Conservation (phyloP, 1,140 invertebrate species). For the Argopecten irradians region DNA sequence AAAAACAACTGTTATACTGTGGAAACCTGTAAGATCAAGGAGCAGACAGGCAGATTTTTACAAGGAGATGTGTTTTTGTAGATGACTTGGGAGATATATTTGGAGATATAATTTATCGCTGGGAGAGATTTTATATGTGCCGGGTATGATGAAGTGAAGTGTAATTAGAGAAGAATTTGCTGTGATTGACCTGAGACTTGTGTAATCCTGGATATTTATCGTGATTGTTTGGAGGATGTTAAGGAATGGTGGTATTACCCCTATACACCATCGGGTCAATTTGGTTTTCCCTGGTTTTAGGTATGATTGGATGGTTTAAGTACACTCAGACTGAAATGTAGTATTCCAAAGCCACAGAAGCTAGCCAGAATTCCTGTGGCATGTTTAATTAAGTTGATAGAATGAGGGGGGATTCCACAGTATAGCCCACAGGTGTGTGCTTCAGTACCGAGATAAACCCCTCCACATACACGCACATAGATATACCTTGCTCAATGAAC, state of each 20-base stretch:
- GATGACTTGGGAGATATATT: background rate
- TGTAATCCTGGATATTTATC: background rate
- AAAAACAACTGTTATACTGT: conserved; percentile 18
- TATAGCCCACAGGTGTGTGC: background rate
- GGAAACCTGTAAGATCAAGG: conserved; percentile 13
- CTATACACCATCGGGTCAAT: background rate
- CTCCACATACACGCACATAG: background rate
- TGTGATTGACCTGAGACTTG: background rate
- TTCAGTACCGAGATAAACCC: background rate
- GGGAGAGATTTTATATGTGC: background rate
- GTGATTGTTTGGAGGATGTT: background rate
- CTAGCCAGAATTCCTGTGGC: background rate
- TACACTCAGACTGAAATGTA: background rate
- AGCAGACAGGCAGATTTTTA: background rate
- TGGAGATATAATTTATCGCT: background rate
- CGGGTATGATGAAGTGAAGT: background rate
- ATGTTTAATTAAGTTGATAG: conserved; percentile 23
- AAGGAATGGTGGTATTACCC: background rate
- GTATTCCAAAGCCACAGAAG: background rate
- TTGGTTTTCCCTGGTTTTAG: background rate
- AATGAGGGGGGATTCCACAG: background rate
- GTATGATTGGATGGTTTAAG: background rate
- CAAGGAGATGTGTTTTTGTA: conserved; percentile 12
- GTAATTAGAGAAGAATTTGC: background rate
- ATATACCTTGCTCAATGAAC: background rate